Evolutionary conservation across 1,140 invertebrate genomes (phyloP).

Genomic region (Drosophila bocki): DNA sequence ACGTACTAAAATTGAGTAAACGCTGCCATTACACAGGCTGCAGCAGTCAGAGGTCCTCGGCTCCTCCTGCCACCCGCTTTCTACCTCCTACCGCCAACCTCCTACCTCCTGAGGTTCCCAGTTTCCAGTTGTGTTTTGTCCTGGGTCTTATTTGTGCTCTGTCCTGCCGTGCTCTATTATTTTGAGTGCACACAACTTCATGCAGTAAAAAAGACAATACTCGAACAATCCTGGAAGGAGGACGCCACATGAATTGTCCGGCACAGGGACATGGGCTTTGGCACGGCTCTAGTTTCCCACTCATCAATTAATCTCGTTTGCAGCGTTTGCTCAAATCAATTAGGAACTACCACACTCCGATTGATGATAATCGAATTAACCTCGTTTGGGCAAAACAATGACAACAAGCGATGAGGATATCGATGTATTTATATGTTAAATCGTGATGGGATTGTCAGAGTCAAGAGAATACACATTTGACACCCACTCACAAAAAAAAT

Average conservation of each 20-base stretch:
- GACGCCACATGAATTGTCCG: slow-evolving; percentile 57
- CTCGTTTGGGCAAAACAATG: slow-evolving; percentile 34
- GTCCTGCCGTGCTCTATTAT: slow-evolving; percentile 64
- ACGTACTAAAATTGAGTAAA: slow-evolving; percentile 83
- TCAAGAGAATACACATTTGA: neutral
- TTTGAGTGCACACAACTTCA: slow-evolving; percentile 74
- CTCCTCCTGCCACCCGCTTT: neutral
- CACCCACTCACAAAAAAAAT: neutral
- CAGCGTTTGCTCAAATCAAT: slow-evolving; percentile 67
- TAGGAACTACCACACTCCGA: slow-evolving; percentile 38
- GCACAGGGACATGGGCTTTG: slow-evolving; percentile 26
- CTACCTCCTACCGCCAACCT: neutral
- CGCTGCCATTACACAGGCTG: slow-evolving; percentile 74
- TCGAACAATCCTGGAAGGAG: slow-evolving; percentile 18
- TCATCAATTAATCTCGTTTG: slow-evolving; percentile 71
- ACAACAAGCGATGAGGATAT: neutral
- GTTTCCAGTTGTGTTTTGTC: slow-evolving; percentile 28
- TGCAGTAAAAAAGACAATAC: slow-evolving; percentile 70
- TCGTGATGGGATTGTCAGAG: neutral
- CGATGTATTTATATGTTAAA: slow-evolving; percentile 13
- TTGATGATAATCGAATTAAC: slow-evolving; percentile 70
- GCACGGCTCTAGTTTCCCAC: slow-evolving; percentile 28
- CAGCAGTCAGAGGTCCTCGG: slow-evolving; percentile 63
- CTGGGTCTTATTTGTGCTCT: slow-evolving; percentile 43
- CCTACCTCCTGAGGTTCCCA: neutral